Evolutionary conservation across 2,797 vertebrate species (phyloP).

Genomic region (Pampus argenteus): DNA sequence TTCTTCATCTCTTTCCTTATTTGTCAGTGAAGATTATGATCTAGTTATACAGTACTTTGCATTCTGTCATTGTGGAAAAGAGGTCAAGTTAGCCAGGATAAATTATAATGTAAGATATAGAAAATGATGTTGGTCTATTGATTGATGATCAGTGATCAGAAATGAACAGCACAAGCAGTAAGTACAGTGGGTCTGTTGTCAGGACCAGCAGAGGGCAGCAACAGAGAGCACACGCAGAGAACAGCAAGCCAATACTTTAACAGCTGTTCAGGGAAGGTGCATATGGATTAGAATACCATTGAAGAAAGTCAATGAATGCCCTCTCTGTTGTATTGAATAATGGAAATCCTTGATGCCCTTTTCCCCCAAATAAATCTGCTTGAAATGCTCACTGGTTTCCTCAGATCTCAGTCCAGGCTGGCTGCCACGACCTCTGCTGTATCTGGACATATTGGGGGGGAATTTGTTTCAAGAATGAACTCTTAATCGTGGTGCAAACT

Average conservation of each 20-base stretch:
- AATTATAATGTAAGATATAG: too few relatives aligned
- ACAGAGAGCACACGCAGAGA: constrained; percentile 29
- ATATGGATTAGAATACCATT: constrained; percentile 65
- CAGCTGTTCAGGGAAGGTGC: constrained; percentile 55
- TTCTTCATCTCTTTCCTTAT: background rate
- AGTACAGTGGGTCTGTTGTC: background rate
- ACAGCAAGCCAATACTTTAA: constrained; percentile 23
- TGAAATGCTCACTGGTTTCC: constrained; percentile 40
- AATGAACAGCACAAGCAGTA: background rate
- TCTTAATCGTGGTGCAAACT: background rate
- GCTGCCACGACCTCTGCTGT: constrained; percentile 36
- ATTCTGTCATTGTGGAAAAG: too few relatives aligned
- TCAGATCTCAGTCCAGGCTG: constrained; percentile 56
- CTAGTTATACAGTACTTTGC: too few relatives aligned
- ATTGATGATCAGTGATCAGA: too few relatives aligned
- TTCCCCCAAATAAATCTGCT: constrained; percentile 61
- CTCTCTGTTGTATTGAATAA: constrained; percentile 62
- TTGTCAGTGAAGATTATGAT: too few relatives aligned
- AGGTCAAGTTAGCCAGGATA: too few relatives aligned
- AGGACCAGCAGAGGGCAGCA: constrained; percentile 78
- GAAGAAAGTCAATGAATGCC: constrained; percentile 65
- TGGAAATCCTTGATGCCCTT: constrained; percentile 63
- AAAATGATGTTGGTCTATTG: too few relatives aligned
- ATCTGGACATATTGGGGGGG: background rate
- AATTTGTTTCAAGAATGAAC: background rate